Percentiles rank a stretch among this genome's conserved stretches.
Evolutionary conservation across 1,140 invertebrate species (phyloP).

Genomic region (Aphelinus atriplicis): DNA sequence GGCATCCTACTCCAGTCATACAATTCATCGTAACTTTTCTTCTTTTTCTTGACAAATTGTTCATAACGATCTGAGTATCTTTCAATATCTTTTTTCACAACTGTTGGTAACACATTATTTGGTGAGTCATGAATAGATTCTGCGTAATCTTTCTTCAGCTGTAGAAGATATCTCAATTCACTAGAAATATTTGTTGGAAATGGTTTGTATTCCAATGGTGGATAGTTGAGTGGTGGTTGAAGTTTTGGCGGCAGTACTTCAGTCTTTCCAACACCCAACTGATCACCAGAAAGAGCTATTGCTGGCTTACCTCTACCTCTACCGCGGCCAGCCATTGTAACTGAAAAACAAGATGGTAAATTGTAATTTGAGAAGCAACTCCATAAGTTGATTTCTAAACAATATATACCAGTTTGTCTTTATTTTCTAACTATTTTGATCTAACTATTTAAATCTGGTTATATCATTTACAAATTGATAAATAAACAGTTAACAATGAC

Average conservation of each 20-base stretch:
- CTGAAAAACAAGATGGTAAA: neutral
- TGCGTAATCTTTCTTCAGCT: constrained; percentile 71
- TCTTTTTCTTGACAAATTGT: constrained; percentile 59
- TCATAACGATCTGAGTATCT: constrained; percentile 75
- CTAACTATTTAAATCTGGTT: too few relatives aligned
- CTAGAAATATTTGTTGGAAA: constrained; percentile 64
- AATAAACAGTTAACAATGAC: too few relatives aligned
- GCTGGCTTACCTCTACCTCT: constrained; percentile 64
- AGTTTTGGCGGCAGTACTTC: constrained; percentile 71
- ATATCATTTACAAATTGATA: too few relatives aligned
- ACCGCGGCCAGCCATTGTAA: constrained; percentile 61
- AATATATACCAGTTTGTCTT: too few relatives aligned
- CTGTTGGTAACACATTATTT: constrained; percentile 61
- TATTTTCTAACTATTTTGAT: too few relatives aligned
- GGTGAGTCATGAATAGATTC: constrained; percentile 69
- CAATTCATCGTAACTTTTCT: constrained; percentile 58
- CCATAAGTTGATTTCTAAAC: too few relatives aligned
- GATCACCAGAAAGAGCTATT: constrained; percentile 72
- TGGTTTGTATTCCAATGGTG: constrained; percentile 71
- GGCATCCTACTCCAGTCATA: constrained; percentile 71
- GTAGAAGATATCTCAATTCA: constrained; percentile 68
- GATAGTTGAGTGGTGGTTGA: constrained; percentile 76
- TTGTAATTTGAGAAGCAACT: too few relatives aligned
- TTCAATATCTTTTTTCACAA: constrained; percentile 71
- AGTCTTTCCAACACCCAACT: constrained; percentile 70